Evolutionary conservation across 2,888 invertebrate genomes (phyloP), one percentile per base, ranked within the genome.

Genomic region (Crepidodera aurea): DNA sequence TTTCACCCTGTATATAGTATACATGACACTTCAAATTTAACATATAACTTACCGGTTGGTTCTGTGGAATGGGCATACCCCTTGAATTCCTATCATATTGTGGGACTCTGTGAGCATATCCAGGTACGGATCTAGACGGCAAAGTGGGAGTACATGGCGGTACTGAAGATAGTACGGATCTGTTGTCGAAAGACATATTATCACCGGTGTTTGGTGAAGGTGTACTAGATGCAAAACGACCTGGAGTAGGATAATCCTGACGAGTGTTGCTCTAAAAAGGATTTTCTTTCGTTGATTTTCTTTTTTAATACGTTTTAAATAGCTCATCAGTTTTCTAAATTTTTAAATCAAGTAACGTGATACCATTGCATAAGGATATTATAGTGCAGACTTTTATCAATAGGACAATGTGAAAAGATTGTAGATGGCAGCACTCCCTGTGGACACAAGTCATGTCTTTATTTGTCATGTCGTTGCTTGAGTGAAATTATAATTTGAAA

Each of bases 61-160:
- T 51, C 13, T 44, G 32, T 18, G 48, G 59, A 32, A 25, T 18
- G 7, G 19, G 19, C 2, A 44, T 6, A 1, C 51, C 34, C 29
- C 51, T 48, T 6, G 51, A 34, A 34, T 25, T 25, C 16, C 15
- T 12, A 15, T 44, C 39, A 13, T 12, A 29, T 22, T n/a, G 18
- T n/a, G 50, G 53, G 7, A 61, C n/a, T 56, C 61, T 56, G 16
- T 51, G 56, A 16, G 56, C 37, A 19, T 51, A 51, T 18, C 61
- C 61, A 39, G 61, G 61, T 5, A 58, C 16, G 15, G 44, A 27
- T 56, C 25, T 61, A 8, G 19, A 37, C 13, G 27, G 32, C 2
- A 54, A 2, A 27, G 27, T 34, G 13, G 54, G 54, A 5, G 60
- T 48, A 19, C 22, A 60, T 5, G 13, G 2, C 10, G 51, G 54